phyloP scores from a whole-genome alignment of 2,888 invertebrate genomes.

The Chironomus riparius region DNA sequence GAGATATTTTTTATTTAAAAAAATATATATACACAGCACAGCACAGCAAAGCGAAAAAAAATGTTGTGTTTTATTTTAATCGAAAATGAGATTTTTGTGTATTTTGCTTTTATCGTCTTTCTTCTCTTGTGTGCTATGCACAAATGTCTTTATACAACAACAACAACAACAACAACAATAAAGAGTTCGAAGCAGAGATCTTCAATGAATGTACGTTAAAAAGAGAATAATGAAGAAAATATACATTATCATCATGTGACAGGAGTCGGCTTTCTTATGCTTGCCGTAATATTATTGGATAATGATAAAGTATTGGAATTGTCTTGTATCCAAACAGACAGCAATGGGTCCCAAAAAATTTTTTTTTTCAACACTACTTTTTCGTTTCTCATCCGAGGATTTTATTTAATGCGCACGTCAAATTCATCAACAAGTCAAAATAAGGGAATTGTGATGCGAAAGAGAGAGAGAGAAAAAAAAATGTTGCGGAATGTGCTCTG shows the following conservation, averaged over 20 bases:
- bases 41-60: constrained; percentile 27
- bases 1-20: constrained; percentile 23
- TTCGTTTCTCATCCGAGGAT: constrained; percentile 9
- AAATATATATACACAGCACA: background rate
- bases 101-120: background rate
- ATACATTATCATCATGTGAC: background rate
- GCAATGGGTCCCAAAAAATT: background rate
- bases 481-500: background rate
- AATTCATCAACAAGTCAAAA: constrained; percentile 26
- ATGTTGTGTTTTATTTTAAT: constrained; percentile 23
- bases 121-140: background rate
- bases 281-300: constrained; percentile 23
- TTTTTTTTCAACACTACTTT: background rate
- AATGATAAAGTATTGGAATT: constrained; percentile 21
- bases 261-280: background rate
- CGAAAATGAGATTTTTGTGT: constrained; percentile 24
- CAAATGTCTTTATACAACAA: too few species aligned
- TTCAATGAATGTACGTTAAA: background rate
- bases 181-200: background rate
- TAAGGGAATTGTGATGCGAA: background rate
- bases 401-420: constrained; percentile 26
- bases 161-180: too few species aligned
- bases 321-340: background rate
- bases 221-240: background rate
- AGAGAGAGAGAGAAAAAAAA: too few species aligned